These are phyloP conservation scores for Trichopoda pennipes DNA, from an alignment of 2,888 invertebrate species.

Conservation along the genomic window DNA sequence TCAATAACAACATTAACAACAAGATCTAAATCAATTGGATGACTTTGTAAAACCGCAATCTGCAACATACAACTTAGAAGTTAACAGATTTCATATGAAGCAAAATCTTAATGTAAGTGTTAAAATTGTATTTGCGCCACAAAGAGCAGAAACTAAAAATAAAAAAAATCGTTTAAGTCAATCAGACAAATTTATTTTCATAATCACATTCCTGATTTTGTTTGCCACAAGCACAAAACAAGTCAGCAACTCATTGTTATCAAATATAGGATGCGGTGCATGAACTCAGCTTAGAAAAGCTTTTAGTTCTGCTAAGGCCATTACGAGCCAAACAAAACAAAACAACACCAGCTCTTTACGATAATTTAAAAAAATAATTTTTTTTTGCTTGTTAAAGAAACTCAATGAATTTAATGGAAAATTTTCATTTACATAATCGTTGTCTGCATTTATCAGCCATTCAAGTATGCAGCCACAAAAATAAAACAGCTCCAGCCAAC, in stretches of 20 bases:
- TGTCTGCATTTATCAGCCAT: slow-evolving; percentile 58
- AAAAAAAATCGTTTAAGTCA: slow-evolving; percentile 54
- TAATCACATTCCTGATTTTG: slow-evolving; percentile 50
- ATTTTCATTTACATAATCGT: slow-evolving; percentile 76
- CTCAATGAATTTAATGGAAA: slow-evolving; percentile 78
- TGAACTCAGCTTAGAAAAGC: slow-evolving; percentile 46
- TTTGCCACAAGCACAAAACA: background rate
- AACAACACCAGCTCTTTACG: slow-evolving; percentile 63
- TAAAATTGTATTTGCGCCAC: background rate
- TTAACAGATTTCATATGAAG: slow-evolving; percentile 10
- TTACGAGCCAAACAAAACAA: slow-evolving; percentile 13
- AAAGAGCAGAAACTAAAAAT: slow-evolving; percentile 12
- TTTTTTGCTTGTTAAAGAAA: slow-evolving; percentile 69
- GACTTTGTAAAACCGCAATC: slow-evolving; percentile 11
- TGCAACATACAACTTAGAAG: background rate
- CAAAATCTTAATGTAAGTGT: background rate
- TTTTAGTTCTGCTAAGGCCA: slow-evolving; percentile 44
- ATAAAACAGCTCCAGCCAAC: background rate
- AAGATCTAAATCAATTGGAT: slow-evolving; percentile 4
- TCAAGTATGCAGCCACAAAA: slow-evolving; percentile 55
- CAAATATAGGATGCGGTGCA: slow-evolving; percentile 3
- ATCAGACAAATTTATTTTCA: slow-evolving; percentile 63
- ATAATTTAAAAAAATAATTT: background rate
- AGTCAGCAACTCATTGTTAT: background rate
- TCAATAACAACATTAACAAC: slow-evolving; percentile 9